A percentile compares a stretch with the other conserved stretches of the same genome.
phyloP scores from a whole-genome alignment of 1,140 invertebrate genomes.

The Penaeus chinensis region DNA sequence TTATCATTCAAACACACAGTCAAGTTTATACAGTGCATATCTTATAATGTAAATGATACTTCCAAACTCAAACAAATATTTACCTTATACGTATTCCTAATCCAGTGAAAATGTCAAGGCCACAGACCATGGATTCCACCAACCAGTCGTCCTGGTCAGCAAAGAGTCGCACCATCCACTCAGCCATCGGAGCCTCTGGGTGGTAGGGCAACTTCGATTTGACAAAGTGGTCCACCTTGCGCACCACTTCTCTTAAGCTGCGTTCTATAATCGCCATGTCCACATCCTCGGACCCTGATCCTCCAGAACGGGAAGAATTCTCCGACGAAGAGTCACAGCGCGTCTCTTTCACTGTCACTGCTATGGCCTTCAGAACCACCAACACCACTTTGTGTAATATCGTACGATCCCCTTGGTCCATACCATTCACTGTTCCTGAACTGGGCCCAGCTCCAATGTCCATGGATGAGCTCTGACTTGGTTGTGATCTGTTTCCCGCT shows the following conservation, averaged over 20 bases:
- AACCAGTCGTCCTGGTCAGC: conserved; percentile 91
- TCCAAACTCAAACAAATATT: conserved; percentile 65
- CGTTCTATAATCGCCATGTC: conserved; percentile 89
- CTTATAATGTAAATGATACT: background rate
- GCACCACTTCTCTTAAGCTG: conserved; percentile 81
- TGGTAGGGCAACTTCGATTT: conserved; percentile 85
- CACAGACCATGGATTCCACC: conserved; percentile 92
- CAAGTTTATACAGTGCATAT: background rate
- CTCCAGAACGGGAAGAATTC: conserved; percentile 71
- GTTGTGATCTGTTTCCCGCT: conserved; percentile 65
- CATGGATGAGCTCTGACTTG: conserved; percentile 38
- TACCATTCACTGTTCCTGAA: conserved; percentile 46
- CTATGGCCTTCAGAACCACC: conserved; percentile 86
- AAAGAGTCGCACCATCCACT: conserved; percentile 88
- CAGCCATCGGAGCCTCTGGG: conserved; percentile 86
- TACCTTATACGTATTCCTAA: conserved; percentile 79
- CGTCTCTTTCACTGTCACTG: conserved; percentile 90
- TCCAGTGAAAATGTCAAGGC: conserved; percentile 85
- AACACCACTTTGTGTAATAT: conserved; percentile 86
- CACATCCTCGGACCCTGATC: conserved; percentile 73
- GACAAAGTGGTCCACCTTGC: conserved; percentile 83
- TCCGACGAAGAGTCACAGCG: conserved; percentile 79
- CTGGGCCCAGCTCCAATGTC: conserved; percentile 40
- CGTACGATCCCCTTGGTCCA: conserved; percentile 71
- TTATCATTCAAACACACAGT: background rate